These are phyloP conservation scores for Scaptomyza reducta DNA, from an alignment of 2,888 invertebrate species.

Conservation along the genomic window DNA sequence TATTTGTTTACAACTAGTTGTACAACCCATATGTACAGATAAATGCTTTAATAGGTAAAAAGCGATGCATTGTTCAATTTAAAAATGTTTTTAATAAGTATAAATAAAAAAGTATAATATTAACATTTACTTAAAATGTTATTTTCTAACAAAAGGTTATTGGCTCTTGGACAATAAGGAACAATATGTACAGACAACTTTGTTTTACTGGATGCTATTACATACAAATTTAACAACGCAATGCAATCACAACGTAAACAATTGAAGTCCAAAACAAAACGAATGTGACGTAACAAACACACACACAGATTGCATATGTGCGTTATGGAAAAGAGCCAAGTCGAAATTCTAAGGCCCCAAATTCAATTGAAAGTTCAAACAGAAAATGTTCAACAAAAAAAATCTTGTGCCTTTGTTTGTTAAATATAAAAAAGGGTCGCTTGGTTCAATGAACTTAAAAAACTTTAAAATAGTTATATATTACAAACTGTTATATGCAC, in stretches of 20 bases:
- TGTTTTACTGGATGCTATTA: constrained; percentile 1
- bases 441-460: not conserved
- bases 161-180: constrained; percentile 9
- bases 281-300: constrained; percentile 27
- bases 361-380: constrained; percentile 20
- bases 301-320: constrained; percentile 19
- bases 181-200: constrained; percentile 5
- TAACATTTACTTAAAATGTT: not conserved
- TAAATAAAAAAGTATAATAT: too few relatives aligned
- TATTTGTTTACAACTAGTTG: not conserved
- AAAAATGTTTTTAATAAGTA: too few relatives aligned
- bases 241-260: constrained; percentile 34
- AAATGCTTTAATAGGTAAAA: not conserved
- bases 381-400: constrained; percentile 18
- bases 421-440: not conserved
- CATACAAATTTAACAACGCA: constrained; percentile 18
- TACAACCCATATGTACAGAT: too few relatives aligned
- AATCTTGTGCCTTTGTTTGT: not conserved
- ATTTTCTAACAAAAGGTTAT: not conserved
- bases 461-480: not conserved
- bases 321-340: constrained; percentile 17
- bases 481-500: too few relatives aligned
- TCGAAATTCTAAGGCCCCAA: constrained; percentile 3
- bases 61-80: too few relatives aligned
- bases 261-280: constrained; percentile 10